Conservation (phyloP, 2,113 vertebrate species). For the Bujurquina vittata region DNA sequence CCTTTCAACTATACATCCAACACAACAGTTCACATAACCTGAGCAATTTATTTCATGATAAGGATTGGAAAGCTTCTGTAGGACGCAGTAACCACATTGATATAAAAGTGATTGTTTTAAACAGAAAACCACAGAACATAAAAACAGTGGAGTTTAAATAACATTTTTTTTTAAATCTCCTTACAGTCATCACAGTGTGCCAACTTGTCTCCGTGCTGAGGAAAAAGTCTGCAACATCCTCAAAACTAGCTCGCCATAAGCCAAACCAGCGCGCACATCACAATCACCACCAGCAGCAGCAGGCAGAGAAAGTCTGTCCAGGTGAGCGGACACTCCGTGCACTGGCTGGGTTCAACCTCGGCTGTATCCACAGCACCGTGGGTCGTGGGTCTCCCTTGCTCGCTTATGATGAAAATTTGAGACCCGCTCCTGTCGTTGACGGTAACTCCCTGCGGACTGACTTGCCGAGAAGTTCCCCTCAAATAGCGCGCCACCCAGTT, state of each 20-base stretch:
- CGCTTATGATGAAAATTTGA: background rate
- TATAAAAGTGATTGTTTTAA: background rate
- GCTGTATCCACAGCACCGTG: background rate
- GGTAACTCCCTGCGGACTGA: background rate
- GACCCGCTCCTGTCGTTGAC: background rate
- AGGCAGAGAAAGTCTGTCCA: background rate
- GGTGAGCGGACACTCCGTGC: background rate
- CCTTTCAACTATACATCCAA: background rate
- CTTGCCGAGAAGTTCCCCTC: background rate
- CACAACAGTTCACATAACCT: background rate
- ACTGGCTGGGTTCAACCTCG: background rate
- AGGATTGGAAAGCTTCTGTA: no score
- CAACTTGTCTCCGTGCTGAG: background rate
- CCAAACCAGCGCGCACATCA: background rate
- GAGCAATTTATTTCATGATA: no score
- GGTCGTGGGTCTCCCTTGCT: background rate
- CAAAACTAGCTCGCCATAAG: background rate
- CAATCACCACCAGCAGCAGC: background rate
- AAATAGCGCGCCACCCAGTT: background rate
- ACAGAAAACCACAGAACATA: background rate
- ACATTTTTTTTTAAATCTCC: no score
- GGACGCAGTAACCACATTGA: no score
- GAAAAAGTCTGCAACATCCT: background rate
- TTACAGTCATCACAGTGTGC: background rate
- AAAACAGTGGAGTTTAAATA: background rate